phyloP scores from a whole-genome alignment of 2,888 invertebrate genomes.

The Cheiracanthium punctorium region DNA sequence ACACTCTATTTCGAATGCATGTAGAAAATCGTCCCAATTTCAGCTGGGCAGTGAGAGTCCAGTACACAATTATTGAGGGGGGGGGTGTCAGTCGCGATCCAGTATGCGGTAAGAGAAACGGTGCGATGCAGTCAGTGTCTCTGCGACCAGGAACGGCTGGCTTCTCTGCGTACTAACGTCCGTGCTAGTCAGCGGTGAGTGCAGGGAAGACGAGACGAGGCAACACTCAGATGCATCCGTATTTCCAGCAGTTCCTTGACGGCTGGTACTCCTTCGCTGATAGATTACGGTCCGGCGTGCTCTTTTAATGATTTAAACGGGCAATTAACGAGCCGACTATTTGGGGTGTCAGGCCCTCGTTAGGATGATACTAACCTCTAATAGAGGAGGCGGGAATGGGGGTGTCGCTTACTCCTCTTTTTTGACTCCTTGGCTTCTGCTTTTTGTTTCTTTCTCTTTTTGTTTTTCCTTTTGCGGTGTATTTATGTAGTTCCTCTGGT shows the following conservation, averaged over 20 bases:
- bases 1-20: neutral
- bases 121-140: too few species aligned
- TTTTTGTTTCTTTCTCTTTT: neutral
- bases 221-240: conserved; percentile 9
- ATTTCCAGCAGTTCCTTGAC: conserved; percentile 53
- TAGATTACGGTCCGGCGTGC: conserved; percentile 58
- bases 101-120: neutral
- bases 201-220: too few species aligned
- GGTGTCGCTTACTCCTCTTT: neutral
- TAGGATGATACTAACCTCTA: conserved; percentile 17
- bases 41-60: too few species aligned
- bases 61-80: neutral
- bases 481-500: conserved; percentile 31
- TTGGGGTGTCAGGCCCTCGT: conserved; percentile 65
- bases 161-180: too few species aligned
- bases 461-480: neutral
- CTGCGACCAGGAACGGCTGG: too few species aligned
- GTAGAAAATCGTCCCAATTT: neutral
- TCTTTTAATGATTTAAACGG: conserved; percentile 70
- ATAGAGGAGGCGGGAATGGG: neutral
- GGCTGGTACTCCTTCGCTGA: conserved; percentile 55
- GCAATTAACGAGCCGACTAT: conserved; percentile 68
- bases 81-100: neutral
- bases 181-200: too few species aligned
- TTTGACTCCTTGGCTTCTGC: neutral